phyloP scores from a whole-genome alignment of 2,797 vertebrate species.

The Gobio occitaniae region DNA sequence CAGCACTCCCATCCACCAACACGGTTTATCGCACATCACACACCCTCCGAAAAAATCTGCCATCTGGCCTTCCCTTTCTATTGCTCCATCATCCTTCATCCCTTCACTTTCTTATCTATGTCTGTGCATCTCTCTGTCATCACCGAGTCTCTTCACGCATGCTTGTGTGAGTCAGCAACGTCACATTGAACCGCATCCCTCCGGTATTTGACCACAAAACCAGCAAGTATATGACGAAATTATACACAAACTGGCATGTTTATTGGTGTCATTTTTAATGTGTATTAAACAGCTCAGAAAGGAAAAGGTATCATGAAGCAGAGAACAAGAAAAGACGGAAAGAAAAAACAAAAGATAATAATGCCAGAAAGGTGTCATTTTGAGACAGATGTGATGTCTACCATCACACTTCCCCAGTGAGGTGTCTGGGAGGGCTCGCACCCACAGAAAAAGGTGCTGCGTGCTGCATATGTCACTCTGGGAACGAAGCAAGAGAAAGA shows the following conservation, averaged over 20 bases:
- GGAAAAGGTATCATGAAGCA: neutral
- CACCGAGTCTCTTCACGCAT: conserved; percentile 31
- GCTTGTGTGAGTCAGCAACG: conserved; percentile 8
- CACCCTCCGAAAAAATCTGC: neutral
- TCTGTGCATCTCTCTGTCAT: conserved; percentile 16
- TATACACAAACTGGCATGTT: neutral
- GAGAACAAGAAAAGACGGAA: neutral
- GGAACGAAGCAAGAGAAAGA: conserved; percentile 30
- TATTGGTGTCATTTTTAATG: neutral
- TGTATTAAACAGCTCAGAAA: neutral
- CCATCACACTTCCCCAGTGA: conserved; percentile 28
- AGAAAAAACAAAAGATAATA: neutral
- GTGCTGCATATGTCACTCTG: conserved; percentile 74
- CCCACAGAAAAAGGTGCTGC: conserved; percentile 46
- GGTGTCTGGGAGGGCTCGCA: conserved; percentile 68
- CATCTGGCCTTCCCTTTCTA: conserved; percentile 43
- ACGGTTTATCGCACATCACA: conserved; percentile 6
- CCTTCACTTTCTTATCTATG: conserved; percentile 14
- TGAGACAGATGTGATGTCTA: conserved; percentile 47
- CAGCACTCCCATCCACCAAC: conserved; percentile 59
- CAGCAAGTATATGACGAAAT: neutral
- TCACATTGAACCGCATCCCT: conserved; percentile 10
- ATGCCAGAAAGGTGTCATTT: conserved; percentile 22
- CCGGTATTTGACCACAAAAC: neutral
- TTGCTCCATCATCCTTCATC: conserved; percentile 27